These are phyloP conservation scores for Uloborus plumipes DNA, from an alignment of 2,888 invertebrate genomes.

Conservation along the genomic window DNA sequence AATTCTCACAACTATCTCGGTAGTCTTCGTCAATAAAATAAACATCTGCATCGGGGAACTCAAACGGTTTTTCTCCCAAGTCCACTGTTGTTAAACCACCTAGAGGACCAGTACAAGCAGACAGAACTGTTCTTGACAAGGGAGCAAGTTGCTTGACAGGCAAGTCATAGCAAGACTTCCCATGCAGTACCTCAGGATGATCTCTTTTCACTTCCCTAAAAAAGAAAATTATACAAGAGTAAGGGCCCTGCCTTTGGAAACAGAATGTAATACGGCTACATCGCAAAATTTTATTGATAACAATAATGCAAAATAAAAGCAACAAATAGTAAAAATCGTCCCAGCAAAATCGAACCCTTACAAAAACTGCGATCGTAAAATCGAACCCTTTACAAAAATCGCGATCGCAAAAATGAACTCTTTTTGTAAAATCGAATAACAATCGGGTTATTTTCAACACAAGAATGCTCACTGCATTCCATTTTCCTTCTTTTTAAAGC, in stretches of 20 bases:
- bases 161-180: slow-evolving; percentile 81
- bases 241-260: too few relatives aligned
- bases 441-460: too few relatives aligned
- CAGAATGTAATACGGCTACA: too few relatives aligned
- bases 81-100: slow-evolving; percentile 83
- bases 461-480: too few relatives aligned
- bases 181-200: slow-evolving; percentile 78
- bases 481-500: too few relatives aligned
- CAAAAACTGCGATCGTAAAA: too few relatives aligned
- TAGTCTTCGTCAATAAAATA: slow-evolving; percentile 65
- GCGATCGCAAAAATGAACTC: too few relatives aligned
- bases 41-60: slow-evolving; percentile 61
- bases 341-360: too few relatives aligned
- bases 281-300: too few relatives aligned
- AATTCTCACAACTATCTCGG: slow-evolving; percentile 47
- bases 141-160: slow-evolving; percentile 75
- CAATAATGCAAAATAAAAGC: not conserved
- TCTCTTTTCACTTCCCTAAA: slow-evolving; percentile 64
- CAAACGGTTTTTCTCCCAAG: slow-evolving; percentile 63
- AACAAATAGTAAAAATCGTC: too few relatives aligned
- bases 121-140: slow-evolving; percentile 75
- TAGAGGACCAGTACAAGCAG: slow-evolving; percentile 85
- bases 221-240: not conserved
- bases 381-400: too few relatives aligned
- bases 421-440: too few relatives aligned